A percentile compares a stretch with the other conserved stretches of the same genome.
phyloP scores from a whole-genome alignment of 2,888 invertebrate species.

The Vanessa cardui region DNA sequence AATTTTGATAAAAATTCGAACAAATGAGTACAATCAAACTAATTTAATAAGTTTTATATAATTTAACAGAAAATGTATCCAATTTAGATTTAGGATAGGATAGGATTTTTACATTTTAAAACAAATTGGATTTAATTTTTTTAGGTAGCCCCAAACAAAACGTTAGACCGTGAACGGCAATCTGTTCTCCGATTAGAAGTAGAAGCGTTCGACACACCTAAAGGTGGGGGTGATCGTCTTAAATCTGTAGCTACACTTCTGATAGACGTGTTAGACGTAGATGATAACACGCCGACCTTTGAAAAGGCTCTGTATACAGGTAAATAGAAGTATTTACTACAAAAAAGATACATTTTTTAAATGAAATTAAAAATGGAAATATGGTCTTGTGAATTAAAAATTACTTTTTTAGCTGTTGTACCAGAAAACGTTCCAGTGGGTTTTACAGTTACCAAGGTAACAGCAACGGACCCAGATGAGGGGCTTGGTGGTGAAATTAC shows the following conservation, averaged over 20 bases:
- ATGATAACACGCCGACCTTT: constrained; percentile 89
- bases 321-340: constrained; percentile 40
- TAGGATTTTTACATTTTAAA: too few species aligned
- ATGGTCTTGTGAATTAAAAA: background rate
- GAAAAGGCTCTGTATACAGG: constrained; percentile 84
- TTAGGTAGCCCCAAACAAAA: constrained; percentile 84
- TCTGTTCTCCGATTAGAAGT: constrained; percentile 87
- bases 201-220: constrained; percentile 89
- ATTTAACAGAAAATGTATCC: too few species aligned
- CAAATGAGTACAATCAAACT: background rate
- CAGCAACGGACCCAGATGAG: constrained; percentile 90
- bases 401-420: constrained; percentile 83
- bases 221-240: constrained; percentile 86
- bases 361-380: background rate
- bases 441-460: constrained; percentile 85
- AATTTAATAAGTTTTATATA: background rate
- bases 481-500: constrained; percentile 87
- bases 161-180: constrained; percentile 88
- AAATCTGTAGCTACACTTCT: constrained; percentile 85
- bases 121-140: background rate
- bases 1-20: too few species aligned
- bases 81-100: too few species aligned
- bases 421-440: constrained; percentile 88
- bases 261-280: constrained; percentile 89
- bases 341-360: background rate